Conservation (phyloP, 2,113 vertebrate genomes). For the Chloebia gouldiae region DNA sequence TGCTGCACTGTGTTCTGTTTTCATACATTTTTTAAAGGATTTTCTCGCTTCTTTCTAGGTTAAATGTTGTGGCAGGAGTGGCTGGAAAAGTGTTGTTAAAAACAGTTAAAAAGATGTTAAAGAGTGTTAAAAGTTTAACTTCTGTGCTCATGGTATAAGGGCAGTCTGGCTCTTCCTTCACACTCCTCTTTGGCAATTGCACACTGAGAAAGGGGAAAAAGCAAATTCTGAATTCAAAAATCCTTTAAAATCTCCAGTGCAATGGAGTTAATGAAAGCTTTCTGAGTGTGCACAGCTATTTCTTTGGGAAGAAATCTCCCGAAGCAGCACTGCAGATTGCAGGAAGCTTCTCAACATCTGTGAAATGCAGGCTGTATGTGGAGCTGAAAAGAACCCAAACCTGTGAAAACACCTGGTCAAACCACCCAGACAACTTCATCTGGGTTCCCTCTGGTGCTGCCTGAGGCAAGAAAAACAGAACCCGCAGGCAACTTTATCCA, state of each 20-base stretch:
- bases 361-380: background rate
- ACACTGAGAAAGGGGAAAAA: background rate
- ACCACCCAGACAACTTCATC: background rate
- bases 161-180: background rate
- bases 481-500: background rate
- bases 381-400: background rate
- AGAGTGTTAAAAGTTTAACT: background rate
- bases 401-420: background rate
- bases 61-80: background rate
- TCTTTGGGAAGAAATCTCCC: background rate
- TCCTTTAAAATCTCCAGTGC: background rate
- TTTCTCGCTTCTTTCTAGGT: background rate
- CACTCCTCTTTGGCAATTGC: background rate
- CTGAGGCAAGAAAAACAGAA: background rate
- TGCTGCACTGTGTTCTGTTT: background rate
- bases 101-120: background rate
- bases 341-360: background rate
- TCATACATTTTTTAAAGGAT: background rate
- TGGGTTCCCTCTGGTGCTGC: background rate
- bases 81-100: background rate
- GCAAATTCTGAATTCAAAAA: background rate
- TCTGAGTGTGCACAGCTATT: background rate
- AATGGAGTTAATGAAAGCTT: background rate
- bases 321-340: background rate
- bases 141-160: background rate